phyloP scores from a whole-genome alignment of 2,888 invertebrate genomes.

The Ochropleura plecta region DNA sequence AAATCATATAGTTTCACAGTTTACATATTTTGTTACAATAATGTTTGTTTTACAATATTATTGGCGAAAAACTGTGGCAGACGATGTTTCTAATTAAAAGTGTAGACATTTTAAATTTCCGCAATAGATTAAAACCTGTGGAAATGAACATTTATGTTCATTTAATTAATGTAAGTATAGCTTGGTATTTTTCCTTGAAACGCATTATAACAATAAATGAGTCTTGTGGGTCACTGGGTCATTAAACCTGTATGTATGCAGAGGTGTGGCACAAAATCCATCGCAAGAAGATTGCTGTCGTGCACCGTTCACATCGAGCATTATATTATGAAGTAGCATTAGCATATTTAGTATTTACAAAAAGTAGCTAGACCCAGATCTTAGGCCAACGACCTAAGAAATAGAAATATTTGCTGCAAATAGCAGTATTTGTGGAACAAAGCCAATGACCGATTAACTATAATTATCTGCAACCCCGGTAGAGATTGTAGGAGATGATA shows the following conservation, averaged over 20 bases:
- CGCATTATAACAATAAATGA: slow-evolving; percentile 12
- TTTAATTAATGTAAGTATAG: background rate
- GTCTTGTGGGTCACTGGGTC: slow-evolving; percentile 67
- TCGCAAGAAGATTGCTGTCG: slow-evolving; percentile 66
- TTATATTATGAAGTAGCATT: slow-evolving; percentile 66
- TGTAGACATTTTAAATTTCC: background rate
- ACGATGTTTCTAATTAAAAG: slow-evolving; percentile 1
- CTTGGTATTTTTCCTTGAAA: slow-evolving; percentile 9
- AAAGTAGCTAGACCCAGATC: slow-evolving; percentile 66
- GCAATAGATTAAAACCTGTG: background rate
- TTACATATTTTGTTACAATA: background rate
- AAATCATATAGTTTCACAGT: slow-evolving; percentile 31
- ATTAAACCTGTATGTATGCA: slow-evolving; percentile 57
- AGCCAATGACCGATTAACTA: slow-evolving; percentile 49
- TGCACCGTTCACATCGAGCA: slow-evolving; percentile 68
- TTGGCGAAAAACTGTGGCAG: background rate
- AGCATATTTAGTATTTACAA: slow-evolving; percentile 74
- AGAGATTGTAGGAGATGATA: slow-evolving; percentile 41
- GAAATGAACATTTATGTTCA: background rate
- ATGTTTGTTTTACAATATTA: background rate
- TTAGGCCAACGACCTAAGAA: slow-evolving; percentile 65
- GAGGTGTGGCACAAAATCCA: slow-evolving; percentile 67
- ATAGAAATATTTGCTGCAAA: slow-evolving; percentile 36
- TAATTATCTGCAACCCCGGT: slow-evolving; percentile 50
- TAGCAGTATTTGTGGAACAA: slow-evolving; percentile 29